Conservation (phyloP, 2,113 vertebrate genomes). For the Thalassarche chlororhynchos region DNA sequence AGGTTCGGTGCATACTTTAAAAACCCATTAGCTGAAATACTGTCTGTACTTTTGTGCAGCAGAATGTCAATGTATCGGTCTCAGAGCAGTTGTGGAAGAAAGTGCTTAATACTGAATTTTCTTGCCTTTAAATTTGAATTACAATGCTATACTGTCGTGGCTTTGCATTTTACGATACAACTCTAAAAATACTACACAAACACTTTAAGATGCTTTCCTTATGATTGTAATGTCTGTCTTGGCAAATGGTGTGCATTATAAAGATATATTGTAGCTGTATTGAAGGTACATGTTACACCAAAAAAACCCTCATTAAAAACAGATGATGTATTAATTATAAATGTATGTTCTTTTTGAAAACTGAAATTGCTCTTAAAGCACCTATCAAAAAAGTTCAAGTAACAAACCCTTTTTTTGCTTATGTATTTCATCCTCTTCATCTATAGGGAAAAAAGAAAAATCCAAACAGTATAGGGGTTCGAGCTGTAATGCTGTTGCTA, state of each 20-base stretch:
- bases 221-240: neutral
- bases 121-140: neutral
- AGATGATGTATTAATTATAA: neutral
- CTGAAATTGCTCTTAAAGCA: neutral
- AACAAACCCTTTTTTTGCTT: neutral
- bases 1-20: neutral
- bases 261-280: neutral
- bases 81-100: neutral
- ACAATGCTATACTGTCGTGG: neutral
- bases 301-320: neutral
- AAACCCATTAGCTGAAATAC: neutral
- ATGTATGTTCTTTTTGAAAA: neutral
- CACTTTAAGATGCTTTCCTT: neutral
- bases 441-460: neutral
- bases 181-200: neutral
- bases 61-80: neutral
- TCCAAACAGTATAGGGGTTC: neutral
- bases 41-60: neutral
- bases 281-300: neutral
- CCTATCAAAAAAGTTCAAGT: neutral
- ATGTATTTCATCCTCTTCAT: neutral
- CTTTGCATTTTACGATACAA: neutral
- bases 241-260: neutral
- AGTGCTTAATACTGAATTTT: constrained; percentile 4
- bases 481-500: neutral